Conservation (phyloP, 2,113 vertebrate genomes). For the Zootoca vivipara region DNA sequence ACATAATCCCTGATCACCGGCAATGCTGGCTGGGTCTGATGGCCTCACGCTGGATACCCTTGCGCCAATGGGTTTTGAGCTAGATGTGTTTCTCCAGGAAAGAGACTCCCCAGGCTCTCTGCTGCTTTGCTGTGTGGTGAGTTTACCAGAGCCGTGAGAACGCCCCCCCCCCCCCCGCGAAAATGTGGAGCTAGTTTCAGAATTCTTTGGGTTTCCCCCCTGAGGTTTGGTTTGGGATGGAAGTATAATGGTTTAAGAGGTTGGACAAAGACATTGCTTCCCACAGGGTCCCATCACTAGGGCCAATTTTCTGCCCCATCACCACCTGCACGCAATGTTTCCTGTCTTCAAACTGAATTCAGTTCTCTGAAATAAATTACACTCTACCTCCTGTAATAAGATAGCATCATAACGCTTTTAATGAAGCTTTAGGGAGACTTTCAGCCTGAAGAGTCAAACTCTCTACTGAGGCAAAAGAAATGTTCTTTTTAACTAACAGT, state of each 20-base stretch:
- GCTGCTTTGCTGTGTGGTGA: background rate
- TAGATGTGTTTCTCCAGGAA: background rate
- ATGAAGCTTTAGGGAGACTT: conserved; percentile 40
- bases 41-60: no score
- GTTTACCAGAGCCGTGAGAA: background rate
- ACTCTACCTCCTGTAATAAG: conserved; percentile 11
- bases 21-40: no score
- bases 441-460: conserved; percentile 17
- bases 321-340: background rate
- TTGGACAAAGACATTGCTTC: no score
- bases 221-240: background rate
- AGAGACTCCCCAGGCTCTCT: background rate
- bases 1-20: no score
- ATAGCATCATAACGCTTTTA: conserved; percentile 8
- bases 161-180: background rate
- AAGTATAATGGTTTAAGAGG: background rate
- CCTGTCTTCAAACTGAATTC: background rate
- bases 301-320: no score
- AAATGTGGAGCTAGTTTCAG: background rate
- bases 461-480: conserved; percentile 27
- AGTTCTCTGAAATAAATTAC: background rate
- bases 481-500: background rate
- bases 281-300: no score
- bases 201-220: background rate
- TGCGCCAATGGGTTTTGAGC: background rate